Conservation (phyloP, 2,113 vertebrate genomes). For the Glaucidium brasilianum region DNA sequence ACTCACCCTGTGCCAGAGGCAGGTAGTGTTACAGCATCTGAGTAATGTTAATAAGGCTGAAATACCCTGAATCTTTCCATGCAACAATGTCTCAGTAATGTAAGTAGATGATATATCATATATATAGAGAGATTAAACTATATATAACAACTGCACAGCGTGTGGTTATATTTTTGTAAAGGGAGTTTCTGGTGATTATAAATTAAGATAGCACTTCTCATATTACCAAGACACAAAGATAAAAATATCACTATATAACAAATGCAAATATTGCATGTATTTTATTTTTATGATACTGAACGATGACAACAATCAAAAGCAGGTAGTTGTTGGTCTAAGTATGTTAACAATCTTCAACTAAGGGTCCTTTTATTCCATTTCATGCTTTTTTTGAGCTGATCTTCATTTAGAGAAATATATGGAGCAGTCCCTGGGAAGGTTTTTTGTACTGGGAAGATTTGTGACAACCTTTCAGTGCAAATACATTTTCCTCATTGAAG, state of each 20-base stretch:
- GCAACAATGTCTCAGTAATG: neutral
- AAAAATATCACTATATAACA: slow-evolving; percentile 59
- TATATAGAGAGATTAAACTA: neutral
- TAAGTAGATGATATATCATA: neutral
- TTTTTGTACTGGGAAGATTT: neutral
- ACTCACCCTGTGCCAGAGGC: neutral
- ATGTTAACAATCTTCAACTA: slow-evolving; percentile 38
- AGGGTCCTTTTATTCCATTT: neutral
- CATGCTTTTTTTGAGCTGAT: neutral
- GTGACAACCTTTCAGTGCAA: neutral
- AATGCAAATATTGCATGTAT: slow-evolving; percentile 5
- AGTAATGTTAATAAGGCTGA: neutral
- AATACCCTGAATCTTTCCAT: neutral
- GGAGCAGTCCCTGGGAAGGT: neutral
- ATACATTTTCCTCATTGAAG: neutral
- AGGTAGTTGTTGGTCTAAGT: neutral
- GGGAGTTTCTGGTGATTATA: slow-evolving; percentile 62
- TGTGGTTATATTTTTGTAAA: slow-evolving; percentile 57
- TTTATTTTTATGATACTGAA: slow-evolving; percentile 57
- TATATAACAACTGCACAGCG: neutral
- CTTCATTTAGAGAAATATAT: neutral
- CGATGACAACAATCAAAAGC: neutral
- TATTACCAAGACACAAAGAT: slow-evolving; percentile 34
- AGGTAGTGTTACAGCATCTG: neutral
- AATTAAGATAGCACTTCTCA: slow-evolving; percentile 54